A percentile compares a stretch with the other conserved stretches of the same genome.
phyloP scores from a whole-genome alignment of 2,113 vertebrate species.

The Cynocephalus volans region DNA sequence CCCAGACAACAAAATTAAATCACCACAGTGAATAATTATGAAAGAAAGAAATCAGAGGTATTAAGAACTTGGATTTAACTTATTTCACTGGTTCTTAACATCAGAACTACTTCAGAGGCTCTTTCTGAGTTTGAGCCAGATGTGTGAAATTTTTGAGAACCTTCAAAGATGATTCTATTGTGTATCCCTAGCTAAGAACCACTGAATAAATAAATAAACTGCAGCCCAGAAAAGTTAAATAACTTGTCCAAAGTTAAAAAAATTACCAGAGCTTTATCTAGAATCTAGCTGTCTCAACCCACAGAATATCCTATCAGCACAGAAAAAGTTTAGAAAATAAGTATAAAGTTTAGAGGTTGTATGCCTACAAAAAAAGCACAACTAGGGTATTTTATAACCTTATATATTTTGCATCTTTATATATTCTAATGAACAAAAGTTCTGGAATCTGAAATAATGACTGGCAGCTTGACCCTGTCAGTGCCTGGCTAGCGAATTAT shows the following conservation, averaged over 20 bases:
- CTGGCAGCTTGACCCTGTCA: neutral
- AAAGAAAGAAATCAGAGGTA: slow-evolving; percentile 18
- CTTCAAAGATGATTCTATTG: slow-evolving; percentile 11
- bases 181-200: neutral
- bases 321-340: neutral
- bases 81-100: slow-evolving; percentile 2
- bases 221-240: neutral
- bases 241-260: neutral
- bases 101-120: neutral
- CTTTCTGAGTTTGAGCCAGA: neutral
- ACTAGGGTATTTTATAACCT: neutral
- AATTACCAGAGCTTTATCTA: slow-evolving; percentile 12
- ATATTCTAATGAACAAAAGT: slow-evolving; percentile 53
- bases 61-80: neutral
- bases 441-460: neutral
- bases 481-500: neutral
- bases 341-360: slow-evolving; percentile 26
- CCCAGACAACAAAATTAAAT: slow-evolving; percentile 1
- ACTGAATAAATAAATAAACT: slow-evolving; percentile 11
- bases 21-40: neutral
- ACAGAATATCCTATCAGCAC: neutral
- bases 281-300: neutral
- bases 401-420: neutral
- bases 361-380: neutral
- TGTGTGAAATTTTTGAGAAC: neutral